phyloP scores from a whole-genome alignment of 2,113 vertebrate genomes.

The Tiliqua scincoides region DNA sequence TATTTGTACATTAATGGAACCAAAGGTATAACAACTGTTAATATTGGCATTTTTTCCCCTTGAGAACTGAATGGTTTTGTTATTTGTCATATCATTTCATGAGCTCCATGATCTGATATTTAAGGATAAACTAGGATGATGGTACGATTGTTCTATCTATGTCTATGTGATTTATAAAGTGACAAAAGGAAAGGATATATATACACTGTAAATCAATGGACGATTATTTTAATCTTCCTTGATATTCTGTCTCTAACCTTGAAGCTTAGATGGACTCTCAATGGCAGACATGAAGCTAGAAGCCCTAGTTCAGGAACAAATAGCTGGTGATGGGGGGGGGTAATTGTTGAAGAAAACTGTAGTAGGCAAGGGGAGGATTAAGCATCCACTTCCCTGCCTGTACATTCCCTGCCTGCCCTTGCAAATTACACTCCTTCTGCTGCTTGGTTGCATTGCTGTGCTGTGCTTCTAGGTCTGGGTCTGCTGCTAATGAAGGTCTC shows the following conservation, averaged over 20 bases:
- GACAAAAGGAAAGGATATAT: background rate
- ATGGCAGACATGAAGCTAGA: background rate
- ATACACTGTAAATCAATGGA: too few species aligned
- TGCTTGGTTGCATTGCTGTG: too few species aligned
- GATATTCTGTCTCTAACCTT: background rate
- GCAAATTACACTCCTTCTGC: too few species aligned
- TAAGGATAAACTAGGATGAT: background rate
- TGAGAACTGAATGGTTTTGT: background rate
- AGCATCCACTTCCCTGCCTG: too few species aligned
- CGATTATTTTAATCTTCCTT: background rate
- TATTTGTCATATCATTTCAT: background rate
- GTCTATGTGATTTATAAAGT: background rate
- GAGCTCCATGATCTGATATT: background rate
- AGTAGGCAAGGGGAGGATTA: too few species aligned
- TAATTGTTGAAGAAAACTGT: background rate
- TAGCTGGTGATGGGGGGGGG: background rate
- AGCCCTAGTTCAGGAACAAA: background rate
- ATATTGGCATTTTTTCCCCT: background rate
- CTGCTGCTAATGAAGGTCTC: too few species aligned
- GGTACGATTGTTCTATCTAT: background rate
- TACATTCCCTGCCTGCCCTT: too few species aligned
- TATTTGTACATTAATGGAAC: background rate
- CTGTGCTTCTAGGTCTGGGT: too few species aligned
- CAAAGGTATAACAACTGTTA: background rate
- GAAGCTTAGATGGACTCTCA: background rate